These are phyloP conservation scores for Chunga burmeisteri DNA, from an alignment of 2,113 vertebrate genomes.

Conservation along the genomic window DNA sequence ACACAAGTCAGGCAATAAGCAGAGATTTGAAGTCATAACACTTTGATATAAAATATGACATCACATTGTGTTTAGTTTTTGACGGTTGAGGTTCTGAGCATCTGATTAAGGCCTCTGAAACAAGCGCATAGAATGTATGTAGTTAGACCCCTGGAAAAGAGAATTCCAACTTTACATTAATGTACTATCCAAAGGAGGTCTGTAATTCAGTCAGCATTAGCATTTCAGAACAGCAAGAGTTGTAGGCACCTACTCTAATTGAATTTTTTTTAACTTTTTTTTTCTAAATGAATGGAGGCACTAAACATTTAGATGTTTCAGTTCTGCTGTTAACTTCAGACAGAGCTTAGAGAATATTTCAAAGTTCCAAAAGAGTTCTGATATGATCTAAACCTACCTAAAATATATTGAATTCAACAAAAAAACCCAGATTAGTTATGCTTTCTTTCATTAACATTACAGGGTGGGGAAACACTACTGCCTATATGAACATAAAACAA, in stretches of 20 bases:
- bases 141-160: neutral
- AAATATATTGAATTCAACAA: neutral
- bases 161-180: neutral
- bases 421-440: neutral
- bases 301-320: neutral
- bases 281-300: neutral
- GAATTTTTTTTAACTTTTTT: neutral
- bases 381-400: neutral
- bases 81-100: neutral
- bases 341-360: neutral
- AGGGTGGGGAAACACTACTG: neutral
- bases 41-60: neutral
- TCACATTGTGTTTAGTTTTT: neutral
- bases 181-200: accelerated
- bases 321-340: neutral
- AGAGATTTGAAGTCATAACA: neutral
- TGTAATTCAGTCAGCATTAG: neutral
- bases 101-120: neutral
- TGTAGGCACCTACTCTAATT: neutral
- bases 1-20: neutral
- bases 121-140: neutral
- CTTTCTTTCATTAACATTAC: neutral
- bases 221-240: neutral
- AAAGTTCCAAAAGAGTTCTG: neutral
- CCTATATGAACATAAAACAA: neutral